Evolutionary conservation across 2,888 invertebrate species (phyloP).

Genomic region (Halictus ligatus): DNA sequence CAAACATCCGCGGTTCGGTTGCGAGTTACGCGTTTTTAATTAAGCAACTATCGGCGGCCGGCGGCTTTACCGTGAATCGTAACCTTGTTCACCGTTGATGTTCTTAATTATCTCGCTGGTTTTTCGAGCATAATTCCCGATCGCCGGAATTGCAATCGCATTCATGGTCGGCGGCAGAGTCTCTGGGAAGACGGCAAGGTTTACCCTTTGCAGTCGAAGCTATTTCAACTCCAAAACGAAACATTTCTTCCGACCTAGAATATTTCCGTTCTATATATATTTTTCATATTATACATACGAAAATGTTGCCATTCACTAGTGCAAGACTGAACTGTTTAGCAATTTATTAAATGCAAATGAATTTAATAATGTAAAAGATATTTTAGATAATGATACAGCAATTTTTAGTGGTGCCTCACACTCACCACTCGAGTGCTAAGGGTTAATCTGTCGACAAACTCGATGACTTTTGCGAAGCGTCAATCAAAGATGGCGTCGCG

Average conservation of each 20-base stretch:
- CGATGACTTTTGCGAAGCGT: neutral
- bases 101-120: neutral
- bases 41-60: neutral
- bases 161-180: neutral
- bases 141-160: neutral
- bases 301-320: too few relatives aligned
- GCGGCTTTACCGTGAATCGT: neutral
- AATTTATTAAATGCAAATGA: too few relatives aligned
- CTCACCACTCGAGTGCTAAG: too few relatives aligned
- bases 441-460: neutral
- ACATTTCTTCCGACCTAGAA: too few relatives aligned
- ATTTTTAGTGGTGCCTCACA: too few relatives aligned
- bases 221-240: too few relatives aligned
- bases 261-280: too few relatives aligned
- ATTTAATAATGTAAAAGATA: too few relatives aligned
- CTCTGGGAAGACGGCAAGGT: neutral
- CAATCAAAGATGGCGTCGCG: constrained; percentile 11
- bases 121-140: neutral
- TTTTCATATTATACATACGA: too few relatives aligned
- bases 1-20: neutral
- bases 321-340: too few relatives aligned
- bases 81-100: neutral
- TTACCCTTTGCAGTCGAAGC: too few relatives aligned
- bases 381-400: too few relatives aligned
- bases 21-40: neutral